Percentiles rank a stretch among this genome's conserved stretches.
phyloP scores from a whole-genome alignment of 2,797 vertebrate species.

The Rachycentron canadum region DNA sequence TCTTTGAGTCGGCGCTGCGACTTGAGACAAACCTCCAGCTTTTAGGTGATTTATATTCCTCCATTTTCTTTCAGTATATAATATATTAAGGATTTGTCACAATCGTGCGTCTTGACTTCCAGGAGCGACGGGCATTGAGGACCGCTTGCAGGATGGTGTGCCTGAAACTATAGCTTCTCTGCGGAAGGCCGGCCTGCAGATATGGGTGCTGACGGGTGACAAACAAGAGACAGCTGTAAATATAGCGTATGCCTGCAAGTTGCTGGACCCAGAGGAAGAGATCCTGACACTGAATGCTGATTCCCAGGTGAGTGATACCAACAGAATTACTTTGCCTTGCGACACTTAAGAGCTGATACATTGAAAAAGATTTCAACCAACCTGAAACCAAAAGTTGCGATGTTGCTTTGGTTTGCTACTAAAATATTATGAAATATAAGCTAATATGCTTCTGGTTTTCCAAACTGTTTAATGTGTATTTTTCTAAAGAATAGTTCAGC shows the following conservation, averaged over 20 bases:
- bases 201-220: slow-evolving; percentile 99
- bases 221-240: slow-evolving; percentile 98
- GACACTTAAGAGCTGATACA: not conserved
- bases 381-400: not conserved
- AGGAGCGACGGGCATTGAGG: slow-evolving; percentile 98
- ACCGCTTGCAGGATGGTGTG: slow-evolving; percentile 96
- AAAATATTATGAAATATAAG: not conserved
- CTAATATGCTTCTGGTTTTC: not conserved
- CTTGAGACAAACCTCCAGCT: slow-evolving; percentile 96
- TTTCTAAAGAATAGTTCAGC: too few species aligned
- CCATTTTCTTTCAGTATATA: not conserved
- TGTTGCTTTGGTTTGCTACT: not conserved
- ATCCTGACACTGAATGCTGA: slow-evolving; percentile 96
- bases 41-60: slow-evolving; percentile 85
- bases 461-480: too few species aligned
- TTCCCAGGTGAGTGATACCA: slow-evolving; percentile 87
- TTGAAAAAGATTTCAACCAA: not conserved
- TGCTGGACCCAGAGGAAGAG: slow-evolving; percentile 96
- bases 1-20: slow-evolving; percentile 92
- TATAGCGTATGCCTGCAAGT: slow-evolving; percentile 96
- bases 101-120: not conserved
- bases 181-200: slow-evolving; percentile 93
- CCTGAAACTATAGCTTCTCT: slow-evolving; percentile 94
- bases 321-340: not conserved
- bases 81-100: not conserved